A percentile compares a stretch with the other conserved stretches of the same genome.
Conservation (phyloP, 2,888 invertebrate genomes). For the Calliopum simillimum region DNA sequence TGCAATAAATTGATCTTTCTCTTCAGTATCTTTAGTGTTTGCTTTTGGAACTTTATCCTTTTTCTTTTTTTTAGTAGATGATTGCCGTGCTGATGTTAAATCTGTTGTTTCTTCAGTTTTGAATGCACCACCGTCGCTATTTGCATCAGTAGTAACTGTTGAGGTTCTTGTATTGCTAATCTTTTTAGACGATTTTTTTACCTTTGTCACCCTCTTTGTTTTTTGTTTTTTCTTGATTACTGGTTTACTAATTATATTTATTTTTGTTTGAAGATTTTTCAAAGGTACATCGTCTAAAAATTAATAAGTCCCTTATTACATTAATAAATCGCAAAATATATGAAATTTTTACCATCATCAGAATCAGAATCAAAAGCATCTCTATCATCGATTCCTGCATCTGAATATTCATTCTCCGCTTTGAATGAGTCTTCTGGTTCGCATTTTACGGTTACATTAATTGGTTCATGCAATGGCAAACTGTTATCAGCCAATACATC, state of each 20-base stretch:
- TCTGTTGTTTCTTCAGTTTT: slow-evolving; percentile 30
- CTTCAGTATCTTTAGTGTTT: neutral
- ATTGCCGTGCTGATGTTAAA: slow-evolving; percentile 3
- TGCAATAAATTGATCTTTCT: slow-evolving; percentile 39
- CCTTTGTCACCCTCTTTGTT: neutral
- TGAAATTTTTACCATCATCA: neutral
- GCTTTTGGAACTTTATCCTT: neutral
- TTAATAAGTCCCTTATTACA: neutral
- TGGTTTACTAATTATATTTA: slow-evolving; percentile 30
- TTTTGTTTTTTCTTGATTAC: slow-evolving; percentile 10
- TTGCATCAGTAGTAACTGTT: neutral
- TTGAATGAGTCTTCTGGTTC: neutral
- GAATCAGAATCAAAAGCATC: neutral
- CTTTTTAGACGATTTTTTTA: neutral
- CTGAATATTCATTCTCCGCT: neutral
- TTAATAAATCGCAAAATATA: neutral
- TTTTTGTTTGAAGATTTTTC: slow-evolving; percentile 33
- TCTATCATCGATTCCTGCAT: neutral
- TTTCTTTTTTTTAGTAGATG: neutral
- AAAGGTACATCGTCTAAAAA: slow-evolving; percentile 41
- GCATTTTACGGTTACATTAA: slow-evolving; percentile 12
- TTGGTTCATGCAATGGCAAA: neutral
- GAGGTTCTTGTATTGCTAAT: neutral
- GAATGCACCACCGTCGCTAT: neutral
- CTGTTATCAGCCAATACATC: slow-evolving; percentile 34